Percentiles rank a stretch among this genome's conserved stretches.
Evolutionary conservation across 2,888 invertebrate species (phyloP).

Genomic region (Patella ulyssiponensis): DNA sequence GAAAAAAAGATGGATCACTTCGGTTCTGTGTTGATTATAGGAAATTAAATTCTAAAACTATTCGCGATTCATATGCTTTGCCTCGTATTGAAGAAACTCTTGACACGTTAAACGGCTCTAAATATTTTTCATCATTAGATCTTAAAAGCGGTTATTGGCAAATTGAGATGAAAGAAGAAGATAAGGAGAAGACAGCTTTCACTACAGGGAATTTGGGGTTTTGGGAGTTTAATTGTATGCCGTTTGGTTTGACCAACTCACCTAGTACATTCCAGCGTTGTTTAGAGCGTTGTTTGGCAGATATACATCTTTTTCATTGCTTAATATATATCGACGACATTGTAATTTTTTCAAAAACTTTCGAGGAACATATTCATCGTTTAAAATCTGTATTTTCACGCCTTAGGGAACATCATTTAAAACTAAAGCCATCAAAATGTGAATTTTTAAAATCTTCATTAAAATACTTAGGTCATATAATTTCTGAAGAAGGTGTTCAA

Average conservation of each 20-base stretch:
- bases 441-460: conserved; percentile 35
- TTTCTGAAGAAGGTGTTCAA: conserved; percentile 34
- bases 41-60: conserved; percentile 30
- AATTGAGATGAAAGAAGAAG: conserved; percentile 28
- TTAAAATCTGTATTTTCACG: conserved; percentile 34
- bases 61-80: conserved; percentile 31
- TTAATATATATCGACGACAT: conserved; percentile 47
- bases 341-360: conserved; percentile 34
- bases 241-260: conserved; percentile 39
- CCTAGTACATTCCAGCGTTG: conserved; percentile 37
- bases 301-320: conserved; percentile 39
- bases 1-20: conserved; percentile 34
- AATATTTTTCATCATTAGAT: conserved; percentile 31
- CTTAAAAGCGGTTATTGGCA: conserved; percentile 37
- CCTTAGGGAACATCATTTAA: conserved; percentile 35
- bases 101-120: conserved; percentile 33
- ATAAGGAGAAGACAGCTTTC: conserved; percentile 39
- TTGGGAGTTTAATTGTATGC: conserved; percentile 29
- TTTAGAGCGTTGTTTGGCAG: conserved; percentile 34
- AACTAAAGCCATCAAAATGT: conserved; percentile 43
- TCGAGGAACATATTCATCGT: conserved; percentile 37
- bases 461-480: conserved; percentile 39
- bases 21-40: conserved; percentile 37
- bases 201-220: conserved; percentile 36
- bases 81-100: conserved; percentile 33